Base-by-base conservation (phyloP, 2,888 invertebrate genomes). In the Rhagophthalmus giganteus region DNA sequence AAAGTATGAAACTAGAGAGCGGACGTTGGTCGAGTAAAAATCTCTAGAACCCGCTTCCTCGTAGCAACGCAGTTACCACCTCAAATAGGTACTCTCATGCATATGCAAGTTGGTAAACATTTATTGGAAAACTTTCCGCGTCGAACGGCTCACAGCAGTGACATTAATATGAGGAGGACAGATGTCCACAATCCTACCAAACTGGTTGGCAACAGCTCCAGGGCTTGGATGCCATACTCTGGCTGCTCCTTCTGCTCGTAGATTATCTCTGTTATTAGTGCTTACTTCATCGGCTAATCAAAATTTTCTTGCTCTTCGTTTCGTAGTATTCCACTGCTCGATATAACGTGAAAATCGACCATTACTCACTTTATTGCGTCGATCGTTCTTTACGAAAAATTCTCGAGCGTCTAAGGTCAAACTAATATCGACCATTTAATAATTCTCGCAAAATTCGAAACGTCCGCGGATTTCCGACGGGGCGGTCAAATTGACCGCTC, bases 181-280 rank as follows among this genome's bases (percentile, higher is more conserved):
- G 79, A 81, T 71, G 72, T 71, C 66, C 68, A 80, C 80, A 80
- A 81, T 81, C 81, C 79, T 76, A 78, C 81, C 80, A 79, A 79
- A 81, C 81, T 79, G 81, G 81, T 82, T 81, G 79, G 77, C 57
- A 61, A 66, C 53, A 55, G 66, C 70, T 64, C 40, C 54, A 58
- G 64, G 66, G 60, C 61, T 64, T 59, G 59, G 64, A 67, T 66
- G 65, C 68, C 66, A 65, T 62, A 62, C 63, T 56, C 47, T 54
- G 41, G 38, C 51, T 52, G 47, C 53, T 48, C 33, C 47, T 42
- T 52, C 45, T 46, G 40, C 33, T 52, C 37, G 41, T 52, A 52
- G 47, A 53, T 47, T 48, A 48, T 46, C 45, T 53, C 28, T 40
- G 35, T 32, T 45, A 49, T 41, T 47, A 53, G 49, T 34, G 44